Evolutionary conservation across 2,888 invertebrate species (phyloP).

Genomic region (Megastigmus dorsalis): DNA sequence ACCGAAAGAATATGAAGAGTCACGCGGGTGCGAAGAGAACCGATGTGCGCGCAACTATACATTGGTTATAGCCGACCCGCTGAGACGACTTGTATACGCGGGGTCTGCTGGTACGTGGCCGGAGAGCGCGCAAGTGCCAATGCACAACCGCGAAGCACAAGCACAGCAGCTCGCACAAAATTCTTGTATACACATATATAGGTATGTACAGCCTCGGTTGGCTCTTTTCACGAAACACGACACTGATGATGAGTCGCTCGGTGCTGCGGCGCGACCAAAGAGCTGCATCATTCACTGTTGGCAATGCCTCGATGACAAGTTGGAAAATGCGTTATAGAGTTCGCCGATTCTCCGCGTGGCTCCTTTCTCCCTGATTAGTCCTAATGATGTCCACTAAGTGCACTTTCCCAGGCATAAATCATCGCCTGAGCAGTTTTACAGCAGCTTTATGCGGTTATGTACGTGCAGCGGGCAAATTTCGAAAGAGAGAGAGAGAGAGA

Average conservation of each 20-base stretch:
- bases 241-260: constrained; percentile 43
- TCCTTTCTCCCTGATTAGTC: constrained; percentile 29
- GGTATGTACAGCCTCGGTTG: constrained; percentile 14
- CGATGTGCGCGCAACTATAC: not conserved
- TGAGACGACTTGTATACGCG: not conserved
- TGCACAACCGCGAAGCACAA: constrained; percentile 10
- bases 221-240: constrained; percentile 35
- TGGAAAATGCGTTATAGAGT: constrained; percentile 8
- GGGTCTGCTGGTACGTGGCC: not conserved
- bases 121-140: constrained; percentile 7
- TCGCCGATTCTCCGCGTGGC: not conserved
- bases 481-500: too few species aligned
- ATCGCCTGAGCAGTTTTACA: not conserved
- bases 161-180: too few species aligned
- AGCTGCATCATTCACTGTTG: constrained; percentile 25
- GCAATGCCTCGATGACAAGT: constrained; percentile 26
- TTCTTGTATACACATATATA: too few species aligned
- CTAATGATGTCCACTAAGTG: constrained; percentile 43
- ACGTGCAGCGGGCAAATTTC: too few species aligned
- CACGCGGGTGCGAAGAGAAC: constrained; percentile 26
- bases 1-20: constrained; percentile 41
- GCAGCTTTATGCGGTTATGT: not conserved
- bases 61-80: too few species aligned
- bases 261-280: constrained; percentile 5
- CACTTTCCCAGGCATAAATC: constrained; percentile 31